phyloP scores from a whole-genome alignment of 2,113 vertebrate genomes.

The Machaerirhynchus nigripectus region DNA sequence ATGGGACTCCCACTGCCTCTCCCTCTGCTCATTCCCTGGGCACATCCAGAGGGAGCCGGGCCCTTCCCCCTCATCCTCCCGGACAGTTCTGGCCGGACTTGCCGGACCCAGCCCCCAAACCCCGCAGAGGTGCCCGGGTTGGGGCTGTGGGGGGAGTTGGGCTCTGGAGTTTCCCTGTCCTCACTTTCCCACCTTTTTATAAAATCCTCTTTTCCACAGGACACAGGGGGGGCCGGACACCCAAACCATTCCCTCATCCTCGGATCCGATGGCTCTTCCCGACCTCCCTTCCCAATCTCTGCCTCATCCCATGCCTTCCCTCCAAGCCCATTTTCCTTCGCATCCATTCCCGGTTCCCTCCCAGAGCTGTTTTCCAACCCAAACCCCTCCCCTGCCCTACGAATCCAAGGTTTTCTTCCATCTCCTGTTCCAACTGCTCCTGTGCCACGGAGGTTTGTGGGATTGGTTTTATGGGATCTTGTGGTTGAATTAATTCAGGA shows the following conservation, averaged over 20 bases:
- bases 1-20: background rate
- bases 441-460: accelerated
- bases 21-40: background rate
- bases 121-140: background rate
- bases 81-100: accelerated
- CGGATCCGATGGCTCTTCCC: background rate
- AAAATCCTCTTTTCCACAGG: too few relatives aligned
- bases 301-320: background rate
- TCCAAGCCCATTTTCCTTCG: background rate
- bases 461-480: background rate
- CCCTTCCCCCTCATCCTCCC: too few relatives aligned
- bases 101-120: background rate
- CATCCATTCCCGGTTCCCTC: background rate
- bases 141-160: background rate
- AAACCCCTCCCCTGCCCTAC: background rate
- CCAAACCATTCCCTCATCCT: background rate
- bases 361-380: background rate
- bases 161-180: background rate
- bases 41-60: background rate
- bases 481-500: background rate
- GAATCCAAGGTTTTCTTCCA: background rate
- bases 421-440: background rate
- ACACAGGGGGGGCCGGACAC: background rate
- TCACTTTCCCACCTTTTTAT: background rate
- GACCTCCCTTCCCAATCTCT: background rate